Conservation (phyloP, 2,113 vertebrate genomes). For the Ceyx melanurus region DNA sequence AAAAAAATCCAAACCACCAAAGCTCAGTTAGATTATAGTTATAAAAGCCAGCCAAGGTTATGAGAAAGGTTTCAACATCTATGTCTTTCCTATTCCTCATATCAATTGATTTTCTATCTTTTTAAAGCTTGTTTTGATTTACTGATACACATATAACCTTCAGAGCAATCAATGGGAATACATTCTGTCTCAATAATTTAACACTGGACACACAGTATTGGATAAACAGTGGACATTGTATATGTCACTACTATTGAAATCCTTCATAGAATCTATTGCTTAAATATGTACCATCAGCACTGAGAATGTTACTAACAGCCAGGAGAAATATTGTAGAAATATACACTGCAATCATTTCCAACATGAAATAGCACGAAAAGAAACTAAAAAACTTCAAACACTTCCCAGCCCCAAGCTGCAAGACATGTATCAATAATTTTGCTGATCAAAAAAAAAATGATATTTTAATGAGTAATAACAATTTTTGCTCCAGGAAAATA, state of each 20-base stretch:
- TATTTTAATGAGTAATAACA: slow-evolving; percentile 7
- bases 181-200: slow-evolving; percentile 33
- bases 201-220: neutral
- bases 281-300: neutral
- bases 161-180: slow-evolving; percentile 46
- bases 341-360: neutral
- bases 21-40: neutral
- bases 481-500: neutral
- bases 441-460: neutral
- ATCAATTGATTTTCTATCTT: slow-evolving; percentile 55
- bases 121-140: slow-evolving; percentile 61
- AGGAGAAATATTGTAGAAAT: neutral
- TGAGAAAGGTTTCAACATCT: slow-evolving; percentile 15
- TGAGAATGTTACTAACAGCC: neutral
- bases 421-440: neutral
- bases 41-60: neutral
- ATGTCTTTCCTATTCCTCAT: neutral
- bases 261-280: neutral
- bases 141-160: slow-evolving; percentile 35
- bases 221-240: neutral
- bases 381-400: neutral
- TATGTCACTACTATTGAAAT: neutral
- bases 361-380: neutral
- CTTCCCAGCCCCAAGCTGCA: neutral
- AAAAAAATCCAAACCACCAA: neutral